Base-by-base conservation (phyloP, 2,888 invertebrate species). In the Spisula solida region DNA sequence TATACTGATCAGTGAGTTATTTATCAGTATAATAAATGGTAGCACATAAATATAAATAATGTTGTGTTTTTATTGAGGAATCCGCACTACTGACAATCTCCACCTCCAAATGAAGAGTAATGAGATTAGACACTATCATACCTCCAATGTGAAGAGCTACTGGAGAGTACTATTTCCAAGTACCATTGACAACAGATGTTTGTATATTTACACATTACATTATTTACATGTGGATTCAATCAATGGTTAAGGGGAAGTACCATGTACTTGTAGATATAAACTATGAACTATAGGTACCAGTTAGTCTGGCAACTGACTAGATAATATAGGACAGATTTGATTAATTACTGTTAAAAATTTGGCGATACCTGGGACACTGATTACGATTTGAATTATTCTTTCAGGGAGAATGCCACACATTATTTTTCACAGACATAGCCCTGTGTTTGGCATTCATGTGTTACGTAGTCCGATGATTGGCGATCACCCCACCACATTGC, bases 201-300 rank as follows among this genome's bases (percentile, higher is more conserved):
- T 25, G n/a, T 66, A 66, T 66, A n/a, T 66, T 25, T 25, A 66
- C 60, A 66, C 25, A 66, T 66, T 66, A 25, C 60, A 66, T 25
- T 66, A 66, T 66, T 25, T 66, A 66, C 60, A 25, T 66, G 60
- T 66, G 60, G 60, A n/a, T 66, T 66, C 60, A 25, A 66, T 66
- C 60, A 66, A 10, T 66, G n/a, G 20, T n/a, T 20, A 66, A 66
- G 60, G 60, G 10, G n/a, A 25, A 12, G 60, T 25, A 66, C 10
- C 20, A n/a, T 25, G 25, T 66, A 66, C 60, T n/a, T 25, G 25
- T 25, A 66, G 60, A 66, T 25, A 66, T 25, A 66, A 25, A 66
- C 20, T 25, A n/a, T 66, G 25, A 66, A 25, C 6, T 5, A 51
- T 51, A 51, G 16, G 51, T 16, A 41, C 41, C 41, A 41, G 41